Evolutionary conservation across 2,113 vertebrate genomes (phyloP).

Genomic region (Callaeas wilsoni): DNA sequence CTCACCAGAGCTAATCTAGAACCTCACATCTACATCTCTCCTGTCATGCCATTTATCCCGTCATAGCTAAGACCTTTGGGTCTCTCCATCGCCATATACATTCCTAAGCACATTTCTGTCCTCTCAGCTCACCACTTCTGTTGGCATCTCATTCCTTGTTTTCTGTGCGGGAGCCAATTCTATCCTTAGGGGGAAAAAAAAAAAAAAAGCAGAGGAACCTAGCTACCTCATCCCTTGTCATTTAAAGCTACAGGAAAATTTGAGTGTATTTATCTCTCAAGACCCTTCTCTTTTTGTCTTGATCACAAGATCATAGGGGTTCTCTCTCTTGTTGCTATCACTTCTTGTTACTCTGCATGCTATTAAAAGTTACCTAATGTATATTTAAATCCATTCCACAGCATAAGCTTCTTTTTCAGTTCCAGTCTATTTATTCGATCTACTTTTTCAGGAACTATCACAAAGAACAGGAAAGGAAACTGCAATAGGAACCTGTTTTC

Average conservation of each 20-base stretch:
- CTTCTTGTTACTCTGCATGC: neutral
- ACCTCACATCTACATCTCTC: neutral
- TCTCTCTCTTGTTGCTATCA: neutral
- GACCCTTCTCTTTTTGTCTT: neutral
- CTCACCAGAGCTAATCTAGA: neutral
- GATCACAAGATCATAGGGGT: neutral
- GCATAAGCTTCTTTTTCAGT: neutral
- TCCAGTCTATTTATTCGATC: neutral
- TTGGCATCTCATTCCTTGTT: neutral
- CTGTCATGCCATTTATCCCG: neutral
- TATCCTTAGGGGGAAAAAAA: neutral
- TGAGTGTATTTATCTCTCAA: neutral
- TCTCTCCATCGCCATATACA: neutral
- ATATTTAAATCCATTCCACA: neutral
- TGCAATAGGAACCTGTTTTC: neutral
- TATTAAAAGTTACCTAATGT: neutral
- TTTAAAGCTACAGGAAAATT: neutral
- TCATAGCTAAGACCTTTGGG: neutral
- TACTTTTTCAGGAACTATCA: neutral
- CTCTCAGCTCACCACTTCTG: neutral
- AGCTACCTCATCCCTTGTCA: neutral
- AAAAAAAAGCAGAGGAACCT: neutral
- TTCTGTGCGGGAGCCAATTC: neutral
- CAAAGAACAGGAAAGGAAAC: neutral
- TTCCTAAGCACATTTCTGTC: neutral